Base-by-base conservation (phyloP, 2,797 vertebrate species). In the Enteromius treurensis region DNA sequence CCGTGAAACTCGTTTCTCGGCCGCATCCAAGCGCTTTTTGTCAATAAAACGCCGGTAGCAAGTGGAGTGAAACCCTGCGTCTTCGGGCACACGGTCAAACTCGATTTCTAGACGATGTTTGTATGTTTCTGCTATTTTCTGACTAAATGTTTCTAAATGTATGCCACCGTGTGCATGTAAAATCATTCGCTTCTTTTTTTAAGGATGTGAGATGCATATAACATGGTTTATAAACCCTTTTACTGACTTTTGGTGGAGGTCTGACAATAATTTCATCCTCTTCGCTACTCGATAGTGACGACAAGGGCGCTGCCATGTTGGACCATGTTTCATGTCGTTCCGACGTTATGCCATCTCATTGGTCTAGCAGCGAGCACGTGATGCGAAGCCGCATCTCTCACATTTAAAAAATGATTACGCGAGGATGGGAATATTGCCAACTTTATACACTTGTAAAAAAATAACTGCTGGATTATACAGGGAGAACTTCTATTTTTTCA, bases 21-120 rank as follows among this genome's bases (percentile, higher is more conserved):
- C 62, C 15, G 19, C 32, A 23, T 53, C 73, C 45, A 78, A 65
- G 11, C 40, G 21, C 5, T 47, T 83, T 73, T 83, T 80, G 69
- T 83, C 83, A 42, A 71, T 83, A 13, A 87, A 85, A 70, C 42
- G 11, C 75, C 49, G 19, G 64, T 82, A 85, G 62, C 53, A 74
- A 62, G 80, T 80, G 29, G 62, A 42, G 37, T 83, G 80, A 82
- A 87, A 82, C 19, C 70, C 77, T 51, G 80, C 76, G 21, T 87
- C 75, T 64, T 80, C 51, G 5, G 53, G 73, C 47, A 85, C 17
- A 62, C 40, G 17, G 8, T 86, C 68, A 82, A 82, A 84, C 34
- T 84, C 60, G 0, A 45, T 45, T 45, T 45, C 42, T 45, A 51
- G 49, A 47, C 45, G 15, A 47, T 47, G 45, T 47, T 53, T 86